Conservation (phyloP, 2,113 vertebrate genomes). For the Natator depressus region DNA sequence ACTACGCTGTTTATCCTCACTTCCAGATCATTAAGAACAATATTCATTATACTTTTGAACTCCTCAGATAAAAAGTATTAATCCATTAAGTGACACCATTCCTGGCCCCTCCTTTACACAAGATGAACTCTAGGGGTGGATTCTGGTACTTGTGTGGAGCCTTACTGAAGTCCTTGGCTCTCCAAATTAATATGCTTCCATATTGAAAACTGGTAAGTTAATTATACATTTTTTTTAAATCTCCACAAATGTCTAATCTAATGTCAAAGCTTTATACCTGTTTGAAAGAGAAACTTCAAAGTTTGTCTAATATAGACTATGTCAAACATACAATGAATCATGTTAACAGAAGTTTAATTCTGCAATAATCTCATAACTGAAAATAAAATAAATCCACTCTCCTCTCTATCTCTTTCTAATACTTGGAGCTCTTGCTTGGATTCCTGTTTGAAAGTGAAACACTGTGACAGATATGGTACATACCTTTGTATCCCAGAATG, state of each 20-base stretch:
- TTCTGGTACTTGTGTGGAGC: neutral
- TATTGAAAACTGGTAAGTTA: neutral
- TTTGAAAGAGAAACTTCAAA: neutral
- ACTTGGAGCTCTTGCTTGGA: fast-evolving
- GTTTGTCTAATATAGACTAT: neutral
- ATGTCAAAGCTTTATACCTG: neutral
- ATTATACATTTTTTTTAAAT: neutral
- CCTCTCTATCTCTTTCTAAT: neutral
- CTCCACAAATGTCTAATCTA: neutral
- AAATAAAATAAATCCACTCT: neutral
- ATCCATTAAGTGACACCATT: neutral
- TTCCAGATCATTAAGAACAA: neutral
- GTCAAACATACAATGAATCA: neutral
- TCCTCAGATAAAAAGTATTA: neutral
- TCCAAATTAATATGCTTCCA: neutral
- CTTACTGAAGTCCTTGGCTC: neutral
- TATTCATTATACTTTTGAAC: neutral
- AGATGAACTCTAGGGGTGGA: neutral
- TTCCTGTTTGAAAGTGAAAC: slow-evolving; percentile 2
- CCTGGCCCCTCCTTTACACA: neutral
- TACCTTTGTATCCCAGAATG: slow-evolving; percentile 97
- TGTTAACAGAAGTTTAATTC: neutral
- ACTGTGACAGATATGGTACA: slow-evolving; percentile 13
- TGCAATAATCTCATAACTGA: neutral
- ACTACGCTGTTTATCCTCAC: neutral